Evolutionary conservation across 2,888 invertebrate species (phyloP).

Genomic region (Aelia acuminata): DNA sequence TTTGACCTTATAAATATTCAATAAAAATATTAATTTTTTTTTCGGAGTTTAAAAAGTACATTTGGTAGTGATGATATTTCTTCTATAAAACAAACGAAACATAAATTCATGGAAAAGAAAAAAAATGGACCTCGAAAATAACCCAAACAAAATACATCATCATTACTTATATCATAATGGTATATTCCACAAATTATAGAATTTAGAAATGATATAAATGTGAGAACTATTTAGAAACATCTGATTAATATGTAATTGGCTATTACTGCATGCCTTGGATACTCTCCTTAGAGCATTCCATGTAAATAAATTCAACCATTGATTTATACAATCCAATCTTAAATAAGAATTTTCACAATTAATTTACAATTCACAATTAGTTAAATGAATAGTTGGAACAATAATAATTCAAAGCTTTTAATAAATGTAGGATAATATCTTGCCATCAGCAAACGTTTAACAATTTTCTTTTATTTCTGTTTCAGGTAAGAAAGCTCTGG

Average conservation of each 20-base stretch:
- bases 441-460: neutral
- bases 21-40: too few species aligned
- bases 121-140: too few species aligned
- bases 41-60: too few species aligned
- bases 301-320: neutral
- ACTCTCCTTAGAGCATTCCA: neutral
- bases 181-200: neutral
- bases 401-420: neutral
- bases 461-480: constrained; percentile 10
- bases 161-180: neutral
- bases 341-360: neutral
- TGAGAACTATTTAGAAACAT: neutral
- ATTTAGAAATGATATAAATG: neutral
- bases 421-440: neutral
- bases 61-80: too few species aligned
- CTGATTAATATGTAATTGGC: neutral
- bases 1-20: too few species aligned
- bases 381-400: too few species aligned
- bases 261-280: neutral
- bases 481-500: constrained; percentile 27
- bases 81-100: too few species aligned
- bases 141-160: neutral
- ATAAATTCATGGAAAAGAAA: too few species aligned
- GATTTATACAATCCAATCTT: neutral
- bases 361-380: neutral